Percentiles rank a stretch among this genome's conserved stretches.
These are phyloP conservation scores for Laupala kohalensis DNA, from an alignment of 1,140 invertebrate species.

Conservation along the genomic window DNA sequence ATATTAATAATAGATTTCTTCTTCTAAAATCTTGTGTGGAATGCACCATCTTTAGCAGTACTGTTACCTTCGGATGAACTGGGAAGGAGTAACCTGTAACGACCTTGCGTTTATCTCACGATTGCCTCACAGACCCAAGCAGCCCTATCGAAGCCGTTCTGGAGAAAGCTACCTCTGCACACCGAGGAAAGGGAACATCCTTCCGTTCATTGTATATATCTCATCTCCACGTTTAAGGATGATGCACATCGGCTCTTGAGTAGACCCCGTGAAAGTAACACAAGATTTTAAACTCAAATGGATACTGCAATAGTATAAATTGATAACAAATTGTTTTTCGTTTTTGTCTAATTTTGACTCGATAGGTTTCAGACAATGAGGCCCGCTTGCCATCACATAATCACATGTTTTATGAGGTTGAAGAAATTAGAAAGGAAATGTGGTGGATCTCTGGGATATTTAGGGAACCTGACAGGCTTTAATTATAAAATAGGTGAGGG, in stretches of 20 bases:
- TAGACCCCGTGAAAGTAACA: background rate
- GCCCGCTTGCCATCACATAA: background rate
- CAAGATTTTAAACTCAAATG: background rate
- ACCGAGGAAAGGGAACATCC: background rate
- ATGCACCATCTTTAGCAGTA: background rate
- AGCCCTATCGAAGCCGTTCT: no score
- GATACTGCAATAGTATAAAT: background rate
- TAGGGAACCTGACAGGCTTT: background rate
- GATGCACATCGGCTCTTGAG: background rate
- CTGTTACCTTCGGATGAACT: background rate
- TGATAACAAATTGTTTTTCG: background rate
- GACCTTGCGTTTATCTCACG: background rate
- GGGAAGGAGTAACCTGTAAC: background rate
- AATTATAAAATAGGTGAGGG: background rate
- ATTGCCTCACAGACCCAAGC: no score
- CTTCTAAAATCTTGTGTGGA: background rate
- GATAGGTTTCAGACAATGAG: no score
- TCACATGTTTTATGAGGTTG: background rate
- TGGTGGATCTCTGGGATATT: background rate
- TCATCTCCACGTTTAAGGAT: background rate
- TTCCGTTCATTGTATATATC: background rate
- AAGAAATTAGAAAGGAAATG: background rate
- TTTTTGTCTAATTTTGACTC: background rate
- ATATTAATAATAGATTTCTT: background rate
- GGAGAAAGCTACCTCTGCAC: background rate